Evolutionary conservation across 2,113 vertebrate species (phyloP).

Genomic region (Calypte anna): DNA sequence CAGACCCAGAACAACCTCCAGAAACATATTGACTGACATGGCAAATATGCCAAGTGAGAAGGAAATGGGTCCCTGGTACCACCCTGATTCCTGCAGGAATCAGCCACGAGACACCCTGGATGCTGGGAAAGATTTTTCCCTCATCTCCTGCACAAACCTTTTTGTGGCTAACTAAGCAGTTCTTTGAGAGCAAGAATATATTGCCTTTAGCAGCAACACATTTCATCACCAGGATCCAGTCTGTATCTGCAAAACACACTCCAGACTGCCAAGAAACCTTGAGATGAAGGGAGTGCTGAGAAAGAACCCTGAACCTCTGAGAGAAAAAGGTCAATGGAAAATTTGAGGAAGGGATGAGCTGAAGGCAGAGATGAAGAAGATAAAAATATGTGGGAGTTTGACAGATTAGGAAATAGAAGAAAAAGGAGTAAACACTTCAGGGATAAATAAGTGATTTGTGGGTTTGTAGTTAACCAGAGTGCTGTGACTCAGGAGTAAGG

Average conservation of each 20-base stretch:
- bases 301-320: neutral
- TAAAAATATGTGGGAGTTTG: neutral
- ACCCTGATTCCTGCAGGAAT: neutral
- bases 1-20: neutral
- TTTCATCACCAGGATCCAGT: neutral
- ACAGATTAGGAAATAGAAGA: neutral
- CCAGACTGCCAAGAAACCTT: neutral
- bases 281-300: neutral
- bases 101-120: neutral
- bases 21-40: rapidly evolving
- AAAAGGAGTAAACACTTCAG: conserved; percentile 20
- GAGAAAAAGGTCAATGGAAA: conserved; percentile 11
- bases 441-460: neutral
- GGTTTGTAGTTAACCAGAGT: neutral
- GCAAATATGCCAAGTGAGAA: neutral
- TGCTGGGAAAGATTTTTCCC: neutral
- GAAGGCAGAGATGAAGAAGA: neutral
- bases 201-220: neutral
- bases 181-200: neutral
- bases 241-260: neutral
- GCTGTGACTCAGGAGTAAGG: neutral
- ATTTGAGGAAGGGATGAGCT: neutral
- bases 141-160: neutral
- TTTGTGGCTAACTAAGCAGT: neutral
- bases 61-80: neutral